These are phyloP conservation scores for Diaprepes abbreviatus DNA, from an alignment of 2,888 invertebrate species.

Conservation along the genomic window DNA sequence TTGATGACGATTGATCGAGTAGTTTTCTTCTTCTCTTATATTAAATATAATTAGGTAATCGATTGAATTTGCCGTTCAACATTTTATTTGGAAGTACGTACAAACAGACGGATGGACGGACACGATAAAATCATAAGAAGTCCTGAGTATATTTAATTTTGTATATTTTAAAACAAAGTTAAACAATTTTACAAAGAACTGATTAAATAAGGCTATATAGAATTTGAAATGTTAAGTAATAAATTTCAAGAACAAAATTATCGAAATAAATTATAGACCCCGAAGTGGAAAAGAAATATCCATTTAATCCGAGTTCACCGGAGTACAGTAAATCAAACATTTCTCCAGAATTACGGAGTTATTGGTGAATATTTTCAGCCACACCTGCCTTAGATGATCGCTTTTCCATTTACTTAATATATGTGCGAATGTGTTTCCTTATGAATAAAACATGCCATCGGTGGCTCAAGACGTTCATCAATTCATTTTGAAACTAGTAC, in stretches of 20 bases:
- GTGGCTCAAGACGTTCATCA: conserved; percentile 49
- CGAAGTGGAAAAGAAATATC: conserved; percentile 37
- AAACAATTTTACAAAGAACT: no score
- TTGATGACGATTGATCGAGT: no score
- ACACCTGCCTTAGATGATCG: conserved; percentile 60
- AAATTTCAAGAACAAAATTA: conserved; percentile 2
- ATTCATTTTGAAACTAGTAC: conserved; percentile 51
- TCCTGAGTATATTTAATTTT: no score
- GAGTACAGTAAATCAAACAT: conserved; percentile 63
- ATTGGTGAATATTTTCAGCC: conserved; percentile 62
- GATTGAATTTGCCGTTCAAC: no score
- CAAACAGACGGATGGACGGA: no score
- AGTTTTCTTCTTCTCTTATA: no score
- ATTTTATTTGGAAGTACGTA: no score
- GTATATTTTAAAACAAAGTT: no score
- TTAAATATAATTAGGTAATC: no score
- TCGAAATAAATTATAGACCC: neutral
- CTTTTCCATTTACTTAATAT: conserved; percentile 62
- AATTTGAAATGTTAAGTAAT: neutral
- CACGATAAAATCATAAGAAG: no score
- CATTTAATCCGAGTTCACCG: conserved; percentile 56
- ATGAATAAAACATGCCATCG: conserved; percentile 61
- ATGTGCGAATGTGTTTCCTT: conserved; percentile 60
- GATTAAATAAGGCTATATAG: no score
- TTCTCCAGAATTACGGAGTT: conserved; percentile 60